Evolutionary conservation across 2,113 vertebrate species (phyloP), one percentile per base, ranked within the genome.

Genomic region (Hemiprocne comata): DNA sequence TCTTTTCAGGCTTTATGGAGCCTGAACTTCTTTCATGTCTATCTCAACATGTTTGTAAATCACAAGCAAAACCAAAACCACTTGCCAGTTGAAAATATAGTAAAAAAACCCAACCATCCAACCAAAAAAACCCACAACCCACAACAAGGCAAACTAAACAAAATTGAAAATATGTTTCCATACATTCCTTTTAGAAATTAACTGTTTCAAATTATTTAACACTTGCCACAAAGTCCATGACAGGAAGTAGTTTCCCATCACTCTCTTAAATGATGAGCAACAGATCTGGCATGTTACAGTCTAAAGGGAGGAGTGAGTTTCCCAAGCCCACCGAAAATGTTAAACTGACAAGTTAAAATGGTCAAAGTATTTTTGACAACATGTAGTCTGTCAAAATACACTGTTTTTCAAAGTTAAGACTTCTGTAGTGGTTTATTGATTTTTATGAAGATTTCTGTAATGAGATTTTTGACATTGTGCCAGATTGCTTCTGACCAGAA

Each of bases 381-480:
- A 50, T 69, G 18, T 54, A 91, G 82, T 89, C 54, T 89, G 54
- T 54, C 57, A 85, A 89, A 94, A 89, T 42, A 31, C 10, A 17
- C 4, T n/a, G 2, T 14, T 91, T 90, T 76, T 85, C 38, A 48
- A 90, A 87, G 34, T 55, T 26, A 51, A 80, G 42, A 71, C 7
- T 85, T 95, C 69, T 73, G 15, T 33, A 40, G 29, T 44, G 71
- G 44, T 80, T 61, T 93, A 86, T 80, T 93, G 87, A 95, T 93
- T 94, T 93, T 83, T 85, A 80, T 62, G 38, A 85, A 90, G 26
- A 90, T 91, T 89, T 93, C 34, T 73, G 11, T 77, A 62, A 85
- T 0, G 0, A 82, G 55, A 70, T 71, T 93, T 94, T 74, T 87
- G 66, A 83, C 58, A 17, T 34, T 44, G 69, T 82, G 34, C 57